Percentiles rank a stretch among this genome's conserved stretches.
Evolutionary conservation across 2,888 invertebrate genomes (phyloP).

Genomic region (Reticulitermes lucifugus): DNA sequence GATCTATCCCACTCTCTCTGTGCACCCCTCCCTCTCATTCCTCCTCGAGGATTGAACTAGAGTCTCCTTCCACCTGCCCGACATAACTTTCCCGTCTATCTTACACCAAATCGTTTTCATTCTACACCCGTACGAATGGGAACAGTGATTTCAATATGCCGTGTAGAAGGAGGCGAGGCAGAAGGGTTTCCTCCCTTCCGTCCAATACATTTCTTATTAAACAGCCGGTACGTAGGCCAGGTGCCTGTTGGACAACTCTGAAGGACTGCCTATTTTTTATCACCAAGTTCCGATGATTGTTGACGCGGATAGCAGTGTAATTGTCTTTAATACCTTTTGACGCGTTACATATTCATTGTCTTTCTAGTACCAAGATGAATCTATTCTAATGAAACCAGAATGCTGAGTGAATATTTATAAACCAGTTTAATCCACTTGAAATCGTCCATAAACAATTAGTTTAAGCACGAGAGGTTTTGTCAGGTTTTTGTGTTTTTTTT

Average conservation of each 20-base stretch:
- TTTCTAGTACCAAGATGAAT: no score
- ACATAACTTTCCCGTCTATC: neutral
- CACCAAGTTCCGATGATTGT: no score
- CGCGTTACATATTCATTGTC: no score
- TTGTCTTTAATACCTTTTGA: no score
- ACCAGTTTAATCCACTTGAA: no score
- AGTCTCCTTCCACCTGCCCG: neutral
- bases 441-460: no score
- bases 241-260: neutral
- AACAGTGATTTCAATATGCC: constrained; percentile 53
- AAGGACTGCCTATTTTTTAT: no score
- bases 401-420: no score
- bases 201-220: constrained; percentile 47
- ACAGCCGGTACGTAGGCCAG: constrained; percentile 14
- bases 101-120: constrained; percentile 17
- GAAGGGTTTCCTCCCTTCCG: constrained; percentile 8
- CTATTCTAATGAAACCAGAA: no score
- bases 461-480: no score
- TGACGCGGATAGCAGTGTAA: no score
- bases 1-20: constrained; percentile 19
- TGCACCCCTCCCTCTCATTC: constrained; percentile 25
- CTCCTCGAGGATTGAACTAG: constrained; percentile 26
- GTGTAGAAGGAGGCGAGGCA: constrained; percentile 9
- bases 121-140: constrained; percentile 47
- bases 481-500: no score